These are phyloP conservation scores for Akabosia matsudoensis DNA, from an alignment of 1,140 invertebrate genomes.

Conservation along the genomic window DNA sequence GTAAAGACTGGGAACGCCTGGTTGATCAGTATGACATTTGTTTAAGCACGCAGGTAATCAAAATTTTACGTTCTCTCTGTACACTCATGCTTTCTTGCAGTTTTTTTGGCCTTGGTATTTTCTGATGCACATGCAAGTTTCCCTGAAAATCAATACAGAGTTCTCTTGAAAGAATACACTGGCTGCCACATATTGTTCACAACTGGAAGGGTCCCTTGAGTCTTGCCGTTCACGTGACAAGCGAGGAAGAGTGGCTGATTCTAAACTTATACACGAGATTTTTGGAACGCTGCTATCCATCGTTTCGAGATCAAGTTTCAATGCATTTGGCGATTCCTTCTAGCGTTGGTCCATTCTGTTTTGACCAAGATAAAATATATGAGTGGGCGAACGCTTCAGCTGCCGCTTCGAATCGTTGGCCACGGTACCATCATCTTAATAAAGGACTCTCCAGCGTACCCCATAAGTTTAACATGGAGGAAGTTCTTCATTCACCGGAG, in stretches of 20 bases:
- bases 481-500: background rate
- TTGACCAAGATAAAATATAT: background rate
- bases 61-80: too few relatives aligned
- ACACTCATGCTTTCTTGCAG: background rate
- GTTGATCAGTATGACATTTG: slow-evolving; percentile 7
- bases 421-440: background rate
- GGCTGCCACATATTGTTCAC: background rate
- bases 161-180: slow-evolving; percentile 5
- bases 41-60: slow-evolving; percentile 3
- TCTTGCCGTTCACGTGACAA: slow-evolving; percentile 18
- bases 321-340: slow-evolving; percentile 1
- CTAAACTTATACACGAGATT: background rate
- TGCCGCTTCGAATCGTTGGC: background rate
- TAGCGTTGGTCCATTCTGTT: background rate
- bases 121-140: background rate
- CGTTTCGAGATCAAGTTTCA: slow-evolving; percentile 8
- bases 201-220: slow-evolving; percentile 12
- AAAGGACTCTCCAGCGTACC: too few relatives aligned
- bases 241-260: background rate
- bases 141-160: background rate
- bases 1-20: slow-evolving; percentile 26
- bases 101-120: background rate
- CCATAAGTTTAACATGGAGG: background rate
- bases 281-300: background rate
- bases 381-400: background rate